phyloP scores from a whole-genome alignment of 2,888 invertebrate genomes.

The Diarsia brunnea region DNA sequence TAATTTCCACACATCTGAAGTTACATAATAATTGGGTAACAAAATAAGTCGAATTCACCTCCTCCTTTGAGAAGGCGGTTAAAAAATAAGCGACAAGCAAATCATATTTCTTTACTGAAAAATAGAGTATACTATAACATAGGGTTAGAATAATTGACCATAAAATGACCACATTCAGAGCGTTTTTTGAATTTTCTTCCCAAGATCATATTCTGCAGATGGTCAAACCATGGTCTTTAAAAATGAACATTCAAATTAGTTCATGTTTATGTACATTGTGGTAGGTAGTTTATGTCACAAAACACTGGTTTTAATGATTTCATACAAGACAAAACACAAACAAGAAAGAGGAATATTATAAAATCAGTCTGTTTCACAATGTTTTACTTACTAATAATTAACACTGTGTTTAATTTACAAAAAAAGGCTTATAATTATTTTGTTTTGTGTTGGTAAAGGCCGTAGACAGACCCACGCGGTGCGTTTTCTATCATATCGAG shows the following conservation, averaged over 20 bases:
- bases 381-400: not conserved
- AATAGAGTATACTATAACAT: conserved; percentile 6
- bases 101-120: conserved; percentile 38
- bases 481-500: not conserved
- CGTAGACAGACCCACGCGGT: not conserved
- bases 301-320: not conserved
- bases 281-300: not conserved
- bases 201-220: no score
- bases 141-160: not conserved
- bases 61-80: conserved; percentile 15
- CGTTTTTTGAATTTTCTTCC: not conserved
- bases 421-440: no score
- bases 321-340: not conserved
- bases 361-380: conserved; percentile 1
- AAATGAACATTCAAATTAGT: not conserved
- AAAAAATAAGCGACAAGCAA: conserved; percentile 40
- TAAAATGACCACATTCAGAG: conserved; percentile 4
- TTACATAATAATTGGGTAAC: conserved; percentile 17
- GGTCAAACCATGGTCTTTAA: not conserved
- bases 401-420: conserved; percentile 1
- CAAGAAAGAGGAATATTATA: not conserved
- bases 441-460: not conserved
- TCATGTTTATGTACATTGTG: not conserved
- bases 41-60: conserved; percentile 19
- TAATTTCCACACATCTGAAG: conserved; percentile 12